Evolutionary conservation across 2,797 vertebrate genomes (phyloP).

Genomic region (Harpagifer antarcticus): DNA sequence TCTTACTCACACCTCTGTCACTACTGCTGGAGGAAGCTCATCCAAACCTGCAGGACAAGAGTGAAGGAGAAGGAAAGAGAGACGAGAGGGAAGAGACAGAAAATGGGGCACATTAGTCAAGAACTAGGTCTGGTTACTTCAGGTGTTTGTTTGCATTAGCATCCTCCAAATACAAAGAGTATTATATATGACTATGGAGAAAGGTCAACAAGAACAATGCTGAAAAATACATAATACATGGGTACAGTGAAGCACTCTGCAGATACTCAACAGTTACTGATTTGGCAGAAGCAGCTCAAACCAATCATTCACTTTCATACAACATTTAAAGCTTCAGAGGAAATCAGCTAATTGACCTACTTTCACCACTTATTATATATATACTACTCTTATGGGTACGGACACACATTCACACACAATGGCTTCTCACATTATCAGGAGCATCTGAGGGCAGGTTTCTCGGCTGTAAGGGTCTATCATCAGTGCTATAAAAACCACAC

Average conservation of each 20-base stretch:
- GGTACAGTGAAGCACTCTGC: background rate
- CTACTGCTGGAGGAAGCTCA: slow-evolving; percentile 75
- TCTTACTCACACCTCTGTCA: slow-evolving; percentile 78
- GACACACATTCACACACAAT: background rate
- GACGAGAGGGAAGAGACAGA: background rate
- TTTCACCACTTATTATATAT: background rate
- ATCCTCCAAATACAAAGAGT: background rate
- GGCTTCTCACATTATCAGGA: background rate
- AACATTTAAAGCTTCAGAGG: slow-evolving; percentile 10
- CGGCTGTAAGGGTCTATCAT: background rate
- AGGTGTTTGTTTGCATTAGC: slow-evolving; percentile 17
- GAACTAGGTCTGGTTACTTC: background rate
- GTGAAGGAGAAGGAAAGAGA: background rate
- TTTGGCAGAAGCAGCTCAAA: slow-evolving; percentile 10
- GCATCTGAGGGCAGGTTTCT: slow-evolving; percentile 8
- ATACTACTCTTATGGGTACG: background rate
- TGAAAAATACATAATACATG: slow-evolving; percentile 36
- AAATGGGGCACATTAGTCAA: slow-evolving; percentile 37
- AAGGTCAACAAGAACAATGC: slow-evolving; percentile 8
- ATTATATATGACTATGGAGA: slow-evolving; percentile 4
- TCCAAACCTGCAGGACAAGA: slow-evolving; percentile 84
- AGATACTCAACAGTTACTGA: background rate
- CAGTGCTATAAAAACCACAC: slow-evolving; percentile 6
- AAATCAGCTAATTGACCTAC: slow-evolving; percentile 20
- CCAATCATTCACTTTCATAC: slow-evolving; percentile 12